Evolutionary conservation across 2,113 vertebrate genomes (phyloP), one percentile per base, ranked within the genome.

Genomic region (Aythya baeri): DNA sequence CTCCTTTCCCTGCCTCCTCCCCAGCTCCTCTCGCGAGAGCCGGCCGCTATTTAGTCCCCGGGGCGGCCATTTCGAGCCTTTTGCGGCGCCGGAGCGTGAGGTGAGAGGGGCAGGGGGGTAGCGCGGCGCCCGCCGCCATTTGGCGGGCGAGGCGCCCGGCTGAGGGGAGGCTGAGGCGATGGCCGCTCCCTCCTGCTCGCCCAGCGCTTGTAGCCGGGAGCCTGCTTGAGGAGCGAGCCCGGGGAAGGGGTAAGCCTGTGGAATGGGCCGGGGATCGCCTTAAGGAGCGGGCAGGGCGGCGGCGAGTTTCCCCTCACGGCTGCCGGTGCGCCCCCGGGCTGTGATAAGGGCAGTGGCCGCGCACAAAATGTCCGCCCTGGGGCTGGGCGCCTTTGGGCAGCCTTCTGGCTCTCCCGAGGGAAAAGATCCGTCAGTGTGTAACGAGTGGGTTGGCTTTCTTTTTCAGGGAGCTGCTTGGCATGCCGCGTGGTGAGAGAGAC

Each of bases 31-130:
- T 96, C 96, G 96, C 96, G 96, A 94, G 87, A 1, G 0, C 34
- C 2, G 9, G 7, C 4, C 2, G 2, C 7, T 93, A 96, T 78
- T 88, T 97, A 96, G 89, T 2, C 0, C 0, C 14, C 1, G 4
- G 6, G 18, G 20, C 31, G 34, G 68, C 11, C 4, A 2, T 62
- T 9, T 1, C 0, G 0, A 1, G 6, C 0, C 4, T 29, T 92
- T 36, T 75, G 2, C 1, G 10, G 5, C 1, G 7, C 2, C 0
- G 3, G 0, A 0, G 9, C 3, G 8, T 2, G 22, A 0, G 11
- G 3, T 0, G 0, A 0, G 0, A 0, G 0, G 0, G 0, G 6
- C 0, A 13, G 0, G 0, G 6, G 10, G 27, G 1, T 2, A 1
- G 5, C 0, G 1, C 2, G 0, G 2, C 0, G 95, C 95, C 96